Evolutionary conservation across 1,140 invertebrate genomes (phyloP), one percentile per base, ranked within the genome.

Genomic region (Philaenus spumarius): DNA sequence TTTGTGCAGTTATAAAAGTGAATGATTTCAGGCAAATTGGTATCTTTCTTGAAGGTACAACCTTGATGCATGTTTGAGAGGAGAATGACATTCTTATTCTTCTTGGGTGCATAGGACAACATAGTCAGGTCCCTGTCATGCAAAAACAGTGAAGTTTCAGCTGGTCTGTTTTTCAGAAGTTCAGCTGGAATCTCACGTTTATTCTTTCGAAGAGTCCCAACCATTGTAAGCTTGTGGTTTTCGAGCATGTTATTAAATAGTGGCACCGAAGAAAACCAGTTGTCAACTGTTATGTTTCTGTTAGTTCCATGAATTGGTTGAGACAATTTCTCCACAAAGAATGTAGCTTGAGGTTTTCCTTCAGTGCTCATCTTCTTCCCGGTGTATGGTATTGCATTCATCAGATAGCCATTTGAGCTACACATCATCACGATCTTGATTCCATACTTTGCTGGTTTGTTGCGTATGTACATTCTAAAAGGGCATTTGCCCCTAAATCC

Each of bases 1-100:
- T 74, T 77, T 17, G 71, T 74, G n/a, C 42, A 34, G 59, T 78
- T 74, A 62, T 77, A 78, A 51, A 67, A 67, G 6, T 60, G 30
- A 37, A 76, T 66, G 24, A 77, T 72, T 30, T 74, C 64, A 43
- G 72, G 72, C 54, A 72, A 74, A 30, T 65, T 51, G 17, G 53
- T 55, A 34, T 14, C 19, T 45, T 40, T 60, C 23, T 61, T 62
- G 60, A 58, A 65, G 51, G 35, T 20, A 40, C 39, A 20, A n/a
- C 15, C 30, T 45, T 26, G 15, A 17, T 69, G 67, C 65, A 66
- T 67, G 4, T 53, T 60, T 20, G 65, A 69, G 2, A 68, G 11
- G 19, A 69, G n/a, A 57, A 64, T 54, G 12, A 68, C 62, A 39
- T 55, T 50, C 55, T 66, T 69, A 42, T 55, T 55, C 52, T 61